These are phyloP conservation scores for Scophthalmus maximus DNA, from an alignment of 2,113 vertebrate species.

Conservation along the genomic window DNA sequence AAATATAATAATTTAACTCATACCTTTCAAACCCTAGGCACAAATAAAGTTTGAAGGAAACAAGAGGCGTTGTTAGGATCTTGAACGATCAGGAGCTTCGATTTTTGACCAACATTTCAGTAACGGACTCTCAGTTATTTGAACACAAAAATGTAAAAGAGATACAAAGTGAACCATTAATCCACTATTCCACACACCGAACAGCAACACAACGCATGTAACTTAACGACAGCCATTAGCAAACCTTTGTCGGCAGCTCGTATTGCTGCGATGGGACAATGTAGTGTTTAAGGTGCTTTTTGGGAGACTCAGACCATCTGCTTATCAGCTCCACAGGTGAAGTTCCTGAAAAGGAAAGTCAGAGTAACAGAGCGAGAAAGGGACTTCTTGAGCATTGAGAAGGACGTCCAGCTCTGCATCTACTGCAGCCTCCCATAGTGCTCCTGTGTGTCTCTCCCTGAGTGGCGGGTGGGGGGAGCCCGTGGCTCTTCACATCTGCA, in stretches of 20 bases:
- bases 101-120: too few species aligned
- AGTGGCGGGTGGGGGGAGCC: conserved; percentile 51
- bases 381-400: conserved; percentile 69
- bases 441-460: conserved; percentile 76
- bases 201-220: not conserved
- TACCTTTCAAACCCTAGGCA: not conserved
- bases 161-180: too few species aligned
- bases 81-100: too few species aligned
- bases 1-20: conserved; percentile 2
- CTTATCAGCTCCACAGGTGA: conserved; percentile 36
- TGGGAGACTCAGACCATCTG: conserved; percentile 51
- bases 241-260: conserved; percentile 61
- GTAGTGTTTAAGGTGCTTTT: conserved; percentile 31
- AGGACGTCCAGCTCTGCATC: conserved; percentile 67
- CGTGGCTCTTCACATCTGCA: conserved; percentile 72
- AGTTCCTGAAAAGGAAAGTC: conserved; percentile 25
- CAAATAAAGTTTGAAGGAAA: not conserved
- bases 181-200: too few species aligned
- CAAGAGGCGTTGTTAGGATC: too few species aligned
- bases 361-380: conserved; percentile 12
- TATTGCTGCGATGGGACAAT: conserved; percentile 20
- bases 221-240: conserved; percentile 44
- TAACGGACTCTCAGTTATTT: too few species aligned
- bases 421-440: conserved; percentile 71
- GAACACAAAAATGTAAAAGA: too few species aligned